Conservation (phyloP, 2,113 vertebrate genomes). For the Ceyx melanurus region DNA sequence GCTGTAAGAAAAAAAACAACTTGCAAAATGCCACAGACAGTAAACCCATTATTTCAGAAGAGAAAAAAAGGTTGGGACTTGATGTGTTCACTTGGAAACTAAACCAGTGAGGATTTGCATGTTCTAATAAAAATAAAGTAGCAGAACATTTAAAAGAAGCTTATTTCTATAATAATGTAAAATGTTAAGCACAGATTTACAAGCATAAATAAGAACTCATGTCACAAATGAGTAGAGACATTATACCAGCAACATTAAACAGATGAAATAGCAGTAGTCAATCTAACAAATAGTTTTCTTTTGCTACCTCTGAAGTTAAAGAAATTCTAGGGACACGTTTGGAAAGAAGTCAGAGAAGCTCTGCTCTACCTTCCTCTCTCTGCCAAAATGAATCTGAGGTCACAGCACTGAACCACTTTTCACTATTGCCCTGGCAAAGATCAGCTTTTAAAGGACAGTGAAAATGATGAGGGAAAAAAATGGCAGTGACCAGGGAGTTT, state of each 20-base stretch:
- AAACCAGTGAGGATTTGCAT: constrained; percentile 20
- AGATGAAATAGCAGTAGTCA: constrained; percentile 3
- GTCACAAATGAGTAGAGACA: not conserved
- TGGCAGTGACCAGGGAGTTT: not conserved
- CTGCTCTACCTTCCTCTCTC: not conserved
- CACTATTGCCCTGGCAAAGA: not conserved
- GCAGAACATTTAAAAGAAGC: constrained; percentile 43
- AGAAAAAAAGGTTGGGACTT: not conserved
- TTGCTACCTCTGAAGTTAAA: not conserved
- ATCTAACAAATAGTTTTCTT: not conserved
- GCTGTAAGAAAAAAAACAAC: not conserved
- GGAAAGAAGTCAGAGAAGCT: not conserved
- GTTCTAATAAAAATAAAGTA: constrained; percentile 36
- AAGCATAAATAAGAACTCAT: constrained; percentile 27
- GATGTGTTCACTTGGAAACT: not conserved
- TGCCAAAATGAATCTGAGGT: not conserved
- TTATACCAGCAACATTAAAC: not conserved
- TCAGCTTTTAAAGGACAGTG: not conserved
- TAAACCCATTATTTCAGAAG: not conserved
- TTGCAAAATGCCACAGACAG: constrained; percentile 2
- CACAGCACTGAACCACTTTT: not conserved
- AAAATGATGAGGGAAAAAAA: not conserved
- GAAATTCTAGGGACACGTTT: not conserved
- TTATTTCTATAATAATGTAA: constrained; percentile 47
- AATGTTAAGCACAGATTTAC: constrained; percentile 56